These are phyloP conservation scores for Diachasmimorpha longicaudata DNA, from an alignment of 1,140 invertebrate genomes.

Conservation along the genomic window DNA sequence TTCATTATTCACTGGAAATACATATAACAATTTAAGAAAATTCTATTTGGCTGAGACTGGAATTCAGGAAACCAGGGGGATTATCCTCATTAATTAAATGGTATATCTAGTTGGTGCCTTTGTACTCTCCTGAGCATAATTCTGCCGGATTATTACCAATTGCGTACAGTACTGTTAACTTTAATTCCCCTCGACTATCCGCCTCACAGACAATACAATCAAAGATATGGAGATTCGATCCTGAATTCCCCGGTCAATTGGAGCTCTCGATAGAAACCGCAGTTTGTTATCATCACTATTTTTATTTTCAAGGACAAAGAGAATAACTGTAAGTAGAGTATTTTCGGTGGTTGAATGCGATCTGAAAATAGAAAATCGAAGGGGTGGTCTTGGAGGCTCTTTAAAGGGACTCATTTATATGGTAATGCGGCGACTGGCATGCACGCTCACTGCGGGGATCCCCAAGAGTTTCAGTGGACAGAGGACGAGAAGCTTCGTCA, in stretches of 20 bases:
- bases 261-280: too few relatives aligned
- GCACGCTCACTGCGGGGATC: conserved; percentile 6
- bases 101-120: not conserved
- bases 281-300: not conserved
- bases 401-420: conserved; percentile 27
- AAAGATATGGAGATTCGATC: not conserved
- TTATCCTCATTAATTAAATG: not conserved
- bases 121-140: not conserved
- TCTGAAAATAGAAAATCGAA: not conserved
- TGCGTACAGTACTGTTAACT: not conserved
- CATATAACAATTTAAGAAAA: too few relatives aligned
- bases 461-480: conserved; percentile 1
- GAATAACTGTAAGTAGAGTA: not conserved
- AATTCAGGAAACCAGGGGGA: too few relatives aligned
- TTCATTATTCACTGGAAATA: too few relatives aligned
- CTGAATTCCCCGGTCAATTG: not conserved
- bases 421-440: conserved; percentile 11
- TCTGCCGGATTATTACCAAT: not conserved
- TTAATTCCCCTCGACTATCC: not conserved
- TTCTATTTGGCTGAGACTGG: too few relatives aligned
- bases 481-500: not conserved
- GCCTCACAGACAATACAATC: not conserved
- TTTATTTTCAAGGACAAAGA: not conserved
- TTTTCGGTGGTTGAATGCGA: not conserved
- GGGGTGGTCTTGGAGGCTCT: not conserved